A percentile compares a stretch with the other conserved stretches of the same genome.
phyloP scores from a whole-genome alignment of 2,113 vertebrate genomes.

The Sinosuthora webbiana region DNA sequence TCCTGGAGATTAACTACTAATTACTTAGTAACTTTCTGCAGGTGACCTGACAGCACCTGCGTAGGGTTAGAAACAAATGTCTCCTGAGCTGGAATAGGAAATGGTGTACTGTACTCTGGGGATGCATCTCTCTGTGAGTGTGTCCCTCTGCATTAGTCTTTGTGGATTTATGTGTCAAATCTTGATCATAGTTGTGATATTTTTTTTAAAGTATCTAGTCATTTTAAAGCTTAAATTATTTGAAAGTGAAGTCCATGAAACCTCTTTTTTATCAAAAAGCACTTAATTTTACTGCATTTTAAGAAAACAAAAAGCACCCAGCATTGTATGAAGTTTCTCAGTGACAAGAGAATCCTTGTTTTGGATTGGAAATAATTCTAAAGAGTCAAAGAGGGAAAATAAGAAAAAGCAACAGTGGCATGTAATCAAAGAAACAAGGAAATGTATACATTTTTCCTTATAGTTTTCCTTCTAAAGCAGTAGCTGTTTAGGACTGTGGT shows the following conservation, averaged over 20 bases:
- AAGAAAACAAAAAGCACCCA: background rate
- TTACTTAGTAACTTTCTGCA: background rate
- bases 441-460: background rate
- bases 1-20: background rate
- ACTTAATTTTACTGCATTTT: background rate
- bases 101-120: background rate
- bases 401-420: background rate
- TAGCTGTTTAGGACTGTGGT: background rate
- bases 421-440: background rate
- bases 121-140: background rate
- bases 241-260: background rate
- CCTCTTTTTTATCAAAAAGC: background rate
- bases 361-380: background rate
- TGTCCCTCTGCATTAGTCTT: background rate
- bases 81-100: background rate
- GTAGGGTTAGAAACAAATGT: background rate
- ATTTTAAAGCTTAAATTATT: background rate
- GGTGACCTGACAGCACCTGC: background rate
- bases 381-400: background rate
- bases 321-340: background rate
- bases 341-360: background rate
- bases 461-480: background rate
- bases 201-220: background rate
- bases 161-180: background rate
- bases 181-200: background rate